These are phyloP conservation scores for Polydrusus cervinus DNA, from an alignment of 2,888 invertebrate species.

Conservation along the genomic window DNA sequence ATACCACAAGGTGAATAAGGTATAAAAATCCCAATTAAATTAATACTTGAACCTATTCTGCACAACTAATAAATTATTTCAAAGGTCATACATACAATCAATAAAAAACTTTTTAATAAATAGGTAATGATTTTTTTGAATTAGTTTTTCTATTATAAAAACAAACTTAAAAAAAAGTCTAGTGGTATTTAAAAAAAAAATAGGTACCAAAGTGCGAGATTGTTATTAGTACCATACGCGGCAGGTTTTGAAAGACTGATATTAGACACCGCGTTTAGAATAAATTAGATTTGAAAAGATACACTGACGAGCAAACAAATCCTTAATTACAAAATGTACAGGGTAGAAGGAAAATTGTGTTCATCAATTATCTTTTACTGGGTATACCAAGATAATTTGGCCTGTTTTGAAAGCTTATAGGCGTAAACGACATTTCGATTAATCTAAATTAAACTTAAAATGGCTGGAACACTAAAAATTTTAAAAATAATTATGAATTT, in stretches of 20 bases:
- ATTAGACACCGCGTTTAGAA: conserved; percentile 5
- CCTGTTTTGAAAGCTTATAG: too few relatives aligned
- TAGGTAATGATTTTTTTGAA: background rate
- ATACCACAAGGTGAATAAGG: background rate
- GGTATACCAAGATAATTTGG: too few relatives aligned
- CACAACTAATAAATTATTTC: background rate
- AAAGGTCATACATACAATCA: background rate
- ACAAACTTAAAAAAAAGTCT: too few relatives aligned
- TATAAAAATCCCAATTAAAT: background rate
- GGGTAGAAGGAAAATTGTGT: background rate
- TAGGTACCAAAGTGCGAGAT: too few relatives aligned
- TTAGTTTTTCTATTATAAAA: background rate
- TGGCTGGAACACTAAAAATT: too few relatives aligned
- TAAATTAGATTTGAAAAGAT: background rate
- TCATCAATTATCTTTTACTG: background rate
- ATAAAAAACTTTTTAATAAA: background rate
- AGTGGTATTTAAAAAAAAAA: too few relatives aligned
- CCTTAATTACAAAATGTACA: background rate
- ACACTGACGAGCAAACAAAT: background rate
- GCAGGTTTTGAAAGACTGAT: conserved; percentile 13
- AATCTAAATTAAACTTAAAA: too few relatives aligned
- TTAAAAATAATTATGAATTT: too few relatives aligned
- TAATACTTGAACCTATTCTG: background rate
- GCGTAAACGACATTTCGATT: too few relatives aligned
- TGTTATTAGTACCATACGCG: background rate